phyloP scores from a whole-genome alignment of 2,797 vertebrate genomes.

The Apogon hyalosoma region DNA sequence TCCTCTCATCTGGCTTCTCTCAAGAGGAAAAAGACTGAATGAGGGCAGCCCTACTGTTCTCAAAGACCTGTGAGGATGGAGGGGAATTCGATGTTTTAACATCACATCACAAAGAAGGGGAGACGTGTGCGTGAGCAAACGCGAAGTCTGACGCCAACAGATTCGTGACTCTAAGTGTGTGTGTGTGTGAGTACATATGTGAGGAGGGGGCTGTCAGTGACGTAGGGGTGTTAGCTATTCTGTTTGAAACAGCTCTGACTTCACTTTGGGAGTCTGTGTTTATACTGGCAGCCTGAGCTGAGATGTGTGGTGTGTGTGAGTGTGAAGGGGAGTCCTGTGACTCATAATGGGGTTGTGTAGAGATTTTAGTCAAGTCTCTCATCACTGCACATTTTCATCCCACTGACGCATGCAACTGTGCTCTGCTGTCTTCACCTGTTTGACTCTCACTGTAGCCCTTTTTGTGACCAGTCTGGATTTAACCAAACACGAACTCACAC shows the following conservation, averaged over 20 bases:
- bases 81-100: conserved; percentile 62
- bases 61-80: conserved; percentile 32
- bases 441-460: background rate
- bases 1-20: conserved; percentile 24
- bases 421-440: background rate
- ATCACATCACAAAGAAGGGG: conserved; percentile 16
- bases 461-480: conserved; percentile 1
- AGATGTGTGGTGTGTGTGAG: conserved; percentile 19
- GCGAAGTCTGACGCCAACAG: conserved; percentile 71
- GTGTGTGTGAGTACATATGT: conserved; percentile 14
- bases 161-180: conserved; percentile 46
- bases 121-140: conserved; percentile 39
- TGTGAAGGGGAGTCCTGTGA: conserved; percentile 48
- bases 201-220: conserved; percentile 55
- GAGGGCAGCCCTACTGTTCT: conserved; percentile 70
- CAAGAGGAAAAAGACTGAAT: conserved; percentile 72
- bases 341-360: conserved; percentile 29
- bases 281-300: conserved; percentile 32
- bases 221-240: conserved; percentile 74
- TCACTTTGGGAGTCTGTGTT: conserved; percentile 50
- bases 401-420: conserved; percentile 5
- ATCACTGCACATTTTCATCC: conserved; percentile 17
- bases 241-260: conserved; percentile 71
- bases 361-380: conserved; percentile 36
- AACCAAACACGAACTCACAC: background rate